Percentiles rank a stretch among this genome's conserved stretches.
Conservation (phyloP, 2,113 vertebrate genomes). For the Syrmaticus mikado region DNA sequence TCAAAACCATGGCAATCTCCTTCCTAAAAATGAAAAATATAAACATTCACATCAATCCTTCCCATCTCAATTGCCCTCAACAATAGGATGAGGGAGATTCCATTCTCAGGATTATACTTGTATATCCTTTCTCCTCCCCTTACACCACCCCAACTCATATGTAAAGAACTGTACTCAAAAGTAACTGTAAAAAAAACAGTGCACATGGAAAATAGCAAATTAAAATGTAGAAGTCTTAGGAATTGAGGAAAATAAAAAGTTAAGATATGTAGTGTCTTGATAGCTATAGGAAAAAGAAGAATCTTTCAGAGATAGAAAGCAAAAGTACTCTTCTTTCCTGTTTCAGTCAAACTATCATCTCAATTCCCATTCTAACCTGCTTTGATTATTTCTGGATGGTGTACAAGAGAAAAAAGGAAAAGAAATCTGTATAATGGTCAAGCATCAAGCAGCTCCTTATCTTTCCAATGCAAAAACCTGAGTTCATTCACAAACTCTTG, state of each 20-base stretch:
- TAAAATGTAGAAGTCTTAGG: not conserved
- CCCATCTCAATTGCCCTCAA: not conserved
- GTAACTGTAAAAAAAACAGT: not conserved
- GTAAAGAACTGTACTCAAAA: not conserved
- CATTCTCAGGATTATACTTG: not conserved
- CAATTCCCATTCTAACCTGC: not conserved
- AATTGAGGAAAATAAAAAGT: not conserved
- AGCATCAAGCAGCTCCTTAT: not conserved
- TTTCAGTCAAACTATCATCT: not conserved
- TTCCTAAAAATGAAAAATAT: conserved; percentile 78
- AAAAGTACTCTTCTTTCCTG: not conserved
- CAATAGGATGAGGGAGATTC: not conserved
- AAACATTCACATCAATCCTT: not conserved
- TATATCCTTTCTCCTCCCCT: not conserved
- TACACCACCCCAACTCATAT: not conserved
- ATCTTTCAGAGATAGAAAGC: not conserved
- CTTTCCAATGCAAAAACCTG: not conserved
- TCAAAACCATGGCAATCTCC: conserved; percentile 91
- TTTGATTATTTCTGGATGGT: not conserved
- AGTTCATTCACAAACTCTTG: not conserved
- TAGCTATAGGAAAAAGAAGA: not conserved
- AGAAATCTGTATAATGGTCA: not conserved
- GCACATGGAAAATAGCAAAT: not conserved
- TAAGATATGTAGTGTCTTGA: not conserved
- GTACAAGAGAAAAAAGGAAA: not conserved